These are phyloP conservation scores for Thereuonema tuberculata DNA, from an alignment of 1,140 invertebrate species.

Conservation along the genomic window DNA sequence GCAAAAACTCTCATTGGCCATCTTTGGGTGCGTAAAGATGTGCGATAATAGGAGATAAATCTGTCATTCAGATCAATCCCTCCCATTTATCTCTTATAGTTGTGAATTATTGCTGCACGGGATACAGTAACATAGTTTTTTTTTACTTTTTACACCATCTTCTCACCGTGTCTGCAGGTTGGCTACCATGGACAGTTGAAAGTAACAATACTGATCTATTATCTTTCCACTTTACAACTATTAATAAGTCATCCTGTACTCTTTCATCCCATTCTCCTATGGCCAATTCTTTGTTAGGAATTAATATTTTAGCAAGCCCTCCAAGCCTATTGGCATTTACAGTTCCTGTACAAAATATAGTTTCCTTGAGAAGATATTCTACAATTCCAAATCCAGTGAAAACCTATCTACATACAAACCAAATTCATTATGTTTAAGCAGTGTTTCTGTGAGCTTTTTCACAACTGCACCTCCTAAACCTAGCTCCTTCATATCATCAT, in stretches of 20 bases:
- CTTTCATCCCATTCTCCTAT: slow-evolving; percentile 8
- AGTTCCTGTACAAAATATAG: slow-evolving; percentile 14
- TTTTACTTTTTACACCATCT: slow-evolving; percentile 3
- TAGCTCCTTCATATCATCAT: slow-evolving; percentile 10
- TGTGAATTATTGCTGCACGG: neutral
- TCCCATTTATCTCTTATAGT: slow-evolving; percentile 1
- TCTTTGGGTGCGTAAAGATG: neutral
- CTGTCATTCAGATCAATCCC: neutral
- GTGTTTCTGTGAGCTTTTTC: neutral
- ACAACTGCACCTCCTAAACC: slow-evolving; percentile 7
- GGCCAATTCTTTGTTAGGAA: slow-evolving; percentile 13
- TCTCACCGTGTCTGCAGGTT: neutral
- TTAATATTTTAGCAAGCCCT: slow-evolving; percentile 12
- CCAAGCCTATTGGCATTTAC: slow-evolving; percentile 9
- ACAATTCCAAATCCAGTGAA: slow-evolving; percentile 13
- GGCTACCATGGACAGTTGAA: neutral
- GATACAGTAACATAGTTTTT: neutral
- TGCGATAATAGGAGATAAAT: slow-evolving; percentile 4
- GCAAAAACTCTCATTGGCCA: neutral
- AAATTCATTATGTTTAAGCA: neutral
- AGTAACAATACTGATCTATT: neutral
- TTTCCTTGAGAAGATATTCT: neutral
- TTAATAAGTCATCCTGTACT: neutral
- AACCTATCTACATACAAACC: slow-evolving; percentile 20
- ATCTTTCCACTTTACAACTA: neutral